Evolutionary conservation across 2,113 vertebrate genomes (phyloP).

Genomic region (Microtus oregoni): DNA sequence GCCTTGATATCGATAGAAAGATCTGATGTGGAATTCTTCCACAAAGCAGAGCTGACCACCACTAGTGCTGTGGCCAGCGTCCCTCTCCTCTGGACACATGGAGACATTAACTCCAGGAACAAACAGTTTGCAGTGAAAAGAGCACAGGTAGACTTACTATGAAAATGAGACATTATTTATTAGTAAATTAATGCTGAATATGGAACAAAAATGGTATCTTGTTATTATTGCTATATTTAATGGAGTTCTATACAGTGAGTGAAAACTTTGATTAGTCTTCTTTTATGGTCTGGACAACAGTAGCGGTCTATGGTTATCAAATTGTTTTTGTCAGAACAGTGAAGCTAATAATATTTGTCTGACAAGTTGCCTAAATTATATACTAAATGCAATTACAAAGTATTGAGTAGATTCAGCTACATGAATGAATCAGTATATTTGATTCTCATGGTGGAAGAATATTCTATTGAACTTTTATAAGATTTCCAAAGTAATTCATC

Average conservation of each 20-base stretch:
- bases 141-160: not conserved
- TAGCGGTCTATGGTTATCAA: not conserved
- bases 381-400: not conserved
- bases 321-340: slow-evolving; percentile 8
- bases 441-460: slow-evolving; percentile 45
- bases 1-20: not conserved
- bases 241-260: not conserved
- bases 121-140: not conserved
- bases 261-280: not conserved
- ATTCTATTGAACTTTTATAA: slow-evolving; percentile 58
- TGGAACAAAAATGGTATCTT: not conserved
- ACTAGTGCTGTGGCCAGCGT: no score
- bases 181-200: not conserved
- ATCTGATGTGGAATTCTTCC: not conserved
- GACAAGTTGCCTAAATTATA: slow-evolving; percentile 23
- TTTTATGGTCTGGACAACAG: not conserved
- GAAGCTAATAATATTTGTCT: not conserved
- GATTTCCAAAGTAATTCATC: slow-evolving; percentile 69
- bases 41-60: not conserved
- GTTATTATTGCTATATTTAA: not conserved
- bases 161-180: not conserved
- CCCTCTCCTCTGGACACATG: not conserved
- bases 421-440: slow-evolving; percentile 66
- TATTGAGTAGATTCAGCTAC: slow-evolving; percentile 59
- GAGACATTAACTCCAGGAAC: not conserved